Percentiles rank a stretch among this genome's conserved stretches.
phyloP scores from a whole-genome alignment of 2,113 vertebrate species.

The Nettapus auritus region DNA sequence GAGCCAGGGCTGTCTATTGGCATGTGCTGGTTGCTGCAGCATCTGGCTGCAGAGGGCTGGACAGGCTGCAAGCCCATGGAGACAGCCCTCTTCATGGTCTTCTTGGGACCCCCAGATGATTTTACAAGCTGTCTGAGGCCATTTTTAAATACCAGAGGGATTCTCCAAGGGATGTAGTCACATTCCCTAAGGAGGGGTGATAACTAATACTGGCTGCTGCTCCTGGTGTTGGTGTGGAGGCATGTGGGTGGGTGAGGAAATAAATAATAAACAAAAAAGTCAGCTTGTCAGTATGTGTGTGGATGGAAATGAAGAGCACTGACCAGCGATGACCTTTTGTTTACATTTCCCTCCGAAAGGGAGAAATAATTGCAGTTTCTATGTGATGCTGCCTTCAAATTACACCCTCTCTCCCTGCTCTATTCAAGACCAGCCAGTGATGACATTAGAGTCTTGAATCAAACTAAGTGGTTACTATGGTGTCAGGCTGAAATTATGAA shows the following conservation, averaged over 20 bases:
- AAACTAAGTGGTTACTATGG: slow-evolving; percentile 83
- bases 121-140: background rate
- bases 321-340: slow-evolving; percentile 76
- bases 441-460: slow-evolving; percentile 80
- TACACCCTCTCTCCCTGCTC: slow-evolving; percentile 62
- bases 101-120: background rate
- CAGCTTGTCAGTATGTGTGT: slow-evolving; percentile 55
- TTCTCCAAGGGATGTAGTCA: background rate
- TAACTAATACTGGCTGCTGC: background rate
- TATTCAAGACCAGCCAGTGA: slow-evolving; percentile 77
- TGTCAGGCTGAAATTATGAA: slow-evolving; percentile 81
- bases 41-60: background rate
- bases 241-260: background rate
- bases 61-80: background rate
- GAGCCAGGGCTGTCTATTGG: background rate
- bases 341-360: slow-evolving; percentile 75
- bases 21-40: background rate
- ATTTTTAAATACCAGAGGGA: background rate
- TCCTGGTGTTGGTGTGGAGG: background rate
- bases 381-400: slow-evolving; percentile 69
- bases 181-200: too few species aligned
- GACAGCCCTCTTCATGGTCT: background rate
- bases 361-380: slow-evolving; percentile 75
- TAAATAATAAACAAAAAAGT: slow-evolving; percentile 65
- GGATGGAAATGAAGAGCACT: slow-evolving; percentile 65